Base-by-base conservation (phyloP, 2,888 invertebrate species). In the Caenorhabditis auriculariae region DNA sequence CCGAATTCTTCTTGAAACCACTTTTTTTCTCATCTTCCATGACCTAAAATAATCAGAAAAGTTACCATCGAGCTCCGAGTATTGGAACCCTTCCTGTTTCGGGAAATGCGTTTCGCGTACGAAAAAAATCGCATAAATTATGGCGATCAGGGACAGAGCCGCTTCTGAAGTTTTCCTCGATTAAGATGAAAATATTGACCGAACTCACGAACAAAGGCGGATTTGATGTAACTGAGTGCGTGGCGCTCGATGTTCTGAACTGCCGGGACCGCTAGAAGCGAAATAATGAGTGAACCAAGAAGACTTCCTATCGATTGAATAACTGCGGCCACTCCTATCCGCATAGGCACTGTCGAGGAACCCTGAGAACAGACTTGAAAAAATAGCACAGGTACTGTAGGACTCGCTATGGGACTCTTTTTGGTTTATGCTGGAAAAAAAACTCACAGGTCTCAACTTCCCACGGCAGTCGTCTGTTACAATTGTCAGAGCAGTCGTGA, bases 381-480 rank as follows among this genome's bases (percentile, higher is more conserved):
- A 27, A 17, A 29, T 19, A 15, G 9, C 35, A 56, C 4, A 35
- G n/a, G 24, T 58, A 44, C 17, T 44, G 9, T 12, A 19, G 24
- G 9, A 4, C 15, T 38, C 15, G n/a, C n/a, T n/a, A n/a, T n/a
- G n/a, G n/a, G n/a, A n/a, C n/a, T n/a, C n/a, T 50, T 24, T 39
- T n/a, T 26, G 24, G 1, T 15, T 23, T 54, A 19, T n/a, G 7
- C 7, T 27, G 29, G 35, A 17, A 37, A 37, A 12, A n/a, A 2
- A 48, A 28, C 50, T 24, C 7, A 72, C 74, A 41, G 71, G 70
- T 48, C 63, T 70, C 35, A 71, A 47, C 37, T 69, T 66, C n/a
- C 65, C 53, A 9, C 77, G 48, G 29, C 66, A 63, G 32, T 76
- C 77, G 48, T 77, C 77, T 2, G 76, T 72, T 1, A 77, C 67